A percentile compares a stretch with the other conserved stretches of the same genome.
These are phyloP conservation scores for Miniopterus natalensis DNA, from an alignment of 2,113 vertebrate genomes.

Conservation along the genomic window DNA sequence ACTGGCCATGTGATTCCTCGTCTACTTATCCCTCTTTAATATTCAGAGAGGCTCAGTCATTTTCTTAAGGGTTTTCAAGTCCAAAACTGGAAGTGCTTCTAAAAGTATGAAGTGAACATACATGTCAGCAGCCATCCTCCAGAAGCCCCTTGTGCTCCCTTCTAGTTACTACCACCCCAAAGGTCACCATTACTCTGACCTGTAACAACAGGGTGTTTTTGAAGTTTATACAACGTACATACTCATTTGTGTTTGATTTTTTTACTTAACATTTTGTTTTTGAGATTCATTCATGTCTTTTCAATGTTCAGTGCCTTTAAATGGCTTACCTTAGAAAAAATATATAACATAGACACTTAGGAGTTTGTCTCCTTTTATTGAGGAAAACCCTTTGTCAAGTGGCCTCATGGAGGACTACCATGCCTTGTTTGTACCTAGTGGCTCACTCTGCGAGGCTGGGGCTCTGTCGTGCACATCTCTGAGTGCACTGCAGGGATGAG, in stretches of 20 bases:
- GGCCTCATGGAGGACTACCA: background rate
- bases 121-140: too few species aligned
- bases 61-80: background rate
- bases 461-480: background rate
- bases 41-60: background rate
- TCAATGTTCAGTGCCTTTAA: background rate
- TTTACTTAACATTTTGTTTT: too few species aligned
- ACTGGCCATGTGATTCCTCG: background rate
- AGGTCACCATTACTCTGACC: too few species aligned
- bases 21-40: background rate
- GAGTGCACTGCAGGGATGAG: background rate
- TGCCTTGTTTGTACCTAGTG: background rate
- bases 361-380: conserved; percentile 37
- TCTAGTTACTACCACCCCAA: too few species aligned
- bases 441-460: background rate
- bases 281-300: background rate
- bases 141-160: too few species aligned
- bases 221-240: too few species aligned
- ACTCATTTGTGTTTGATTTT: too few species aligned
- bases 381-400: conserved; percentile 12
- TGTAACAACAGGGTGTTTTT: too few species aligned
- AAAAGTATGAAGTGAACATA: too few species aligned
- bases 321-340: background rate
- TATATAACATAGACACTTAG: background rate
- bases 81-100: too few species aligned